Base-by-base conservation (phyloP, 2,113 vertebrate species). In the Nanorana parkeri region DNA sequence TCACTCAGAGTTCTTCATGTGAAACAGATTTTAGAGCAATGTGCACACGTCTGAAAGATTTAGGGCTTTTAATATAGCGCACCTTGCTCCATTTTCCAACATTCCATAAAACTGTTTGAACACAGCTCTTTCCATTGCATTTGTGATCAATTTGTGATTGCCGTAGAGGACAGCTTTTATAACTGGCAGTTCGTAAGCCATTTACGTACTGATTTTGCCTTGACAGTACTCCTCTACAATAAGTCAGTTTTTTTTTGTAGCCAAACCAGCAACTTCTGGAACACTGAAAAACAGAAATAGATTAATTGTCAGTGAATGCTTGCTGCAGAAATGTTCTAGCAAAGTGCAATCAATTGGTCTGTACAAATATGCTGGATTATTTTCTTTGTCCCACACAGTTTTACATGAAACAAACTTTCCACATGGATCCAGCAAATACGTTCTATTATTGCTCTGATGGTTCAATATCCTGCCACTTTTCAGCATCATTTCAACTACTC, bases 81-180 rank as follows among this genome's bases (percentile, higher is more conserved):
- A 96, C 95, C 93, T 94, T 91, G 87, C 91, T 95, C 97, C 97
- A 98, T 2, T 89, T 92, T 5, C 96, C 95, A 69, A 93, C 92
- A 87, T 91, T 95, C 97, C 97, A 99, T 32, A 90, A 91, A 55
- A 90, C 90, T 51, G 85, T 72, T 60, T 91, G 87, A 5, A 89
- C 89, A 63, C 97, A 99, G 61, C 88, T 90, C 16, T 77, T 86
- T 54, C 95, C 78, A 60, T 92, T 88, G 28, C 97, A 98, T 3
- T 88, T 93, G 68, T 89, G 86, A 69, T 81, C 85, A 73, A 89
- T 84, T 0, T 87, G 83, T 24, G 94, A 93, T 51, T 89, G 89
- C 3, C 90, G 85, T 36, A 92, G 81, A 0, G 93, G 93, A 85
- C 97, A 98, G 7, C 89, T 87, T 75, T 0, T 81, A 66, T 92